These are phyloP conservation scores for Lycophotia porphyrea DNA, from an alignment of 2,888 invertebrate species.

Conservation along the genomic window DNA sequence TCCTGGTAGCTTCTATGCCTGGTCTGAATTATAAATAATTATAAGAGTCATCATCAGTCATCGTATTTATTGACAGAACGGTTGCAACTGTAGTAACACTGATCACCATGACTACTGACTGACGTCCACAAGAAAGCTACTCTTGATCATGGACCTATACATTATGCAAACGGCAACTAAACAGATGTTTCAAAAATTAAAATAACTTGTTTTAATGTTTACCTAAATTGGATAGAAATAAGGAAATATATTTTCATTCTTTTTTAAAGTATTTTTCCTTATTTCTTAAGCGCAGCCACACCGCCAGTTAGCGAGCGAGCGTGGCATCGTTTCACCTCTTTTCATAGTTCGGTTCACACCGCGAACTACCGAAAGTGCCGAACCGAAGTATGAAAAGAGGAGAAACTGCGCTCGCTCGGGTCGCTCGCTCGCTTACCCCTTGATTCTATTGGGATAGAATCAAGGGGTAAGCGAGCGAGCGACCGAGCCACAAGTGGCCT, in stretches of 20 bases:
- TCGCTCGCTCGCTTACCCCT: no score
- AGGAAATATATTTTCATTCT: no score
- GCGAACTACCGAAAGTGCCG: no score
- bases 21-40: constrained; percentile 17
- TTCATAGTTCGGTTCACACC: no score
- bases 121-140: background rate
- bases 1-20: constrained; percentile 4
- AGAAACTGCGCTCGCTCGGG: no score
- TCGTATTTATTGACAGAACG: background rate
- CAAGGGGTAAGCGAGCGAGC: no score
- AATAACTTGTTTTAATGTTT: background rate
- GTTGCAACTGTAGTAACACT: background rate
- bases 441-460: background rate
- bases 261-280: no score
- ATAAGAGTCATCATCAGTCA: background rate
- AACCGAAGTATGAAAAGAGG: no score
- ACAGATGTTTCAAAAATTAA: background rate
- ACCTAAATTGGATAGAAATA: background rate
- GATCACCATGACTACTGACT: background rate
- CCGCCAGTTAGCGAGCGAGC: no score
- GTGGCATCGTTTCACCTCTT: no score
- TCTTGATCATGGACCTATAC: background rate
- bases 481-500: no score
- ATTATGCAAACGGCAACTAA: background rate
- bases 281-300: no score